A percentile compares a stretch with the other conserved stretches of the same genome.
Evolutionary conservation across 2,113 vertebrate species (phyloP).

Genomic region (Steatornis caripensis): DNA sequence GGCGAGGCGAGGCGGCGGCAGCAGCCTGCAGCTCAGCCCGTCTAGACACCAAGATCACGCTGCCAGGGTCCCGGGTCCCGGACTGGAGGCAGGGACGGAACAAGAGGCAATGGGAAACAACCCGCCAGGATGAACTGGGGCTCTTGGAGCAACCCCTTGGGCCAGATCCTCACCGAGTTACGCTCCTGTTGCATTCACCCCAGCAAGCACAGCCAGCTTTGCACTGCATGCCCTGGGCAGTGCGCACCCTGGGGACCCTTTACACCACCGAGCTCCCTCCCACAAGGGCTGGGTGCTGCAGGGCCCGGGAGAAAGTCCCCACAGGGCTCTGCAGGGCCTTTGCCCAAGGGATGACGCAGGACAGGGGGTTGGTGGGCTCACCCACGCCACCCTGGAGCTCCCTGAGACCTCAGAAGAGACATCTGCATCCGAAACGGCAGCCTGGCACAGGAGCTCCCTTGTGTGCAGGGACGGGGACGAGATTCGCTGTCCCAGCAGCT

Average conservation of each 20-base stretch:
- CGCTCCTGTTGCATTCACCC: not conserved
- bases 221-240: not conserved
- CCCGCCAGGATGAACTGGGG: fast-evolving
- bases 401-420: not conserved
- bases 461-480: not conserved
- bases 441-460: not conserved
- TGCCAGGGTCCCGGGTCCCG: not conserved
- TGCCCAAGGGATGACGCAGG: not conserved
- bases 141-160: not conserved
- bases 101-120: not conserved
- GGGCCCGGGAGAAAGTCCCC: not conserved
- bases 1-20: too few species aligned
- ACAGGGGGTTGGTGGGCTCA: not conserved
- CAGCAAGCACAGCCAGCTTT: not conserved
- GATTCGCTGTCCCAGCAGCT: not conserved
- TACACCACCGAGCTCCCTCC: not conserved
- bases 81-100: not conserved
- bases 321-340: not conserved
- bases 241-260: not conserved
- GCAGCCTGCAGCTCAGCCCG: not conserved
- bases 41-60: not conserved
- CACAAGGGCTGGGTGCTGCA: not conserved
- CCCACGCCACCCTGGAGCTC: not conserved
- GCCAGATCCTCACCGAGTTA: not conserved
- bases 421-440: not conserved